These are phyloP conservation scores for Cetonia aurata DNA, from an alignment of 2,888 invertebrate genomes.

Conservation along the genomic window DNA sequence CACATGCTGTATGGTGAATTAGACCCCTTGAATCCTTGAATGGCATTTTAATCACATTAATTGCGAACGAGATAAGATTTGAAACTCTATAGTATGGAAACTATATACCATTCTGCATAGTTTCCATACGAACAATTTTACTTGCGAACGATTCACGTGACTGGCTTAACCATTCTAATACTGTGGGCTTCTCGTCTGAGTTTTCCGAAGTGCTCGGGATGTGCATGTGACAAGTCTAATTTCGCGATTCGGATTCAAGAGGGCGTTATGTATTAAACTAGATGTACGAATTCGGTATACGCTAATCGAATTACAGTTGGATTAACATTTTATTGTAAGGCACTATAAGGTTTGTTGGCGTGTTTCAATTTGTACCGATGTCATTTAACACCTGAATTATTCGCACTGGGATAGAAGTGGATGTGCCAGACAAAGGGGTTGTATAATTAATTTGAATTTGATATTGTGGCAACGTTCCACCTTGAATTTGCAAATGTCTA, in stretches of 20 bases:
- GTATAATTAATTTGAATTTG: too few species aligned
- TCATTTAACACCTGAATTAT: background rate
- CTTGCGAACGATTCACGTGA: too few species aligned
- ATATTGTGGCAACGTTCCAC: too few species aligned
- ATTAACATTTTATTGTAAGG: conserved; percentile 11
- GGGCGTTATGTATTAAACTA: background rate
- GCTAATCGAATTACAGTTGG: conserved; percentile 18
- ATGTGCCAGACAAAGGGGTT: too few species aligned
- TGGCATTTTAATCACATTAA: too few species aligned
- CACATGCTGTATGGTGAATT: conserved; percentile 6
- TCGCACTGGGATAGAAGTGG: too few species aligned
- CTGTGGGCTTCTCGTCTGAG: background rate
- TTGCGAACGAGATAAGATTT: too few species aligned
- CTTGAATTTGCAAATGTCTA: too few species aligned
- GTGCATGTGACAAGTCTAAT: conserved; percentile 18
- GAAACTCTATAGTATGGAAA: too few species aligned
- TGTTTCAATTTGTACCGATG: background rate
- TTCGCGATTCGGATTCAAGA: conserved; percentile 10
- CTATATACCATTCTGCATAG: too few species aligned
- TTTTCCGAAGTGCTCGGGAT: background rate
- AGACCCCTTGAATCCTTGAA: background rate
- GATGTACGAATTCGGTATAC: conserved; percentile 7
- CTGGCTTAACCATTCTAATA: too few species aligned
- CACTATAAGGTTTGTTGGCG: background rate
- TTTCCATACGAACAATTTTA: too few species aligned